Percentiles rank a stretch among this genome's conserved stretches.
These are phyloP conservation scores for Smutsia temminckii DNA, from an alignment of 2,797 vertebrate species.

Conservation along the genomic window DNA sequence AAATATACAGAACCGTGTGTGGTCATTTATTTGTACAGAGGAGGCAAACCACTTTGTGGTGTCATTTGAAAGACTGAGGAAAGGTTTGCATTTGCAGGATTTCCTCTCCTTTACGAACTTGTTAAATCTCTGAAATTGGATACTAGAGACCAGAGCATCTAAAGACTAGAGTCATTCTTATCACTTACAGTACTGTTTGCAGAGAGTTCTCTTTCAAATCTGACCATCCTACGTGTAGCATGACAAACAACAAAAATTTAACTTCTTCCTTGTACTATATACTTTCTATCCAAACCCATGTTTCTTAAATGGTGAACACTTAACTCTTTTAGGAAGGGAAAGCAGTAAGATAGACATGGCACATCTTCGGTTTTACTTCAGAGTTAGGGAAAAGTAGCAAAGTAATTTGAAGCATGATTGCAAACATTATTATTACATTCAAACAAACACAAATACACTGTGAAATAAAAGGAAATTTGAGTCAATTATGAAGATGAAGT, in stretches of 20 bases:
- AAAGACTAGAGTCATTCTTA: background rate
- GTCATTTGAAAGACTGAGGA: background rate
- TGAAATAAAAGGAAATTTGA: background rate
- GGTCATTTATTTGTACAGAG: background rate
- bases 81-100: conserved; percentile 6
- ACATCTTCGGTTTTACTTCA: background rate
- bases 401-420: background rate
- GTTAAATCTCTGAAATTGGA: background rate
- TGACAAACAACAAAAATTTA: background rate
- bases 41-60: background rate
- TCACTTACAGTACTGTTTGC: background rate
- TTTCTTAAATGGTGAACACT: background rate
- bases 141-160: background rate
- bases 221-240: background rate
- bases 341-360: background rate
- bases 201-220: background rate
- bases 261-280: background rate
- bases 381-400: background rate
- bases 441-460: background rate
- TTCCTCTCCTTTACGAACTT: background rate
- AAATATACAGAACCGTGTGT: background rate
- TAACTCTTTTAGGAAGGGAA: background rate
- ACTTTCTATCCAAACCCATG: background rate
- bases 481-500: conserved; percentile 14
- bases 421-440: conserved; percentile 22